Percentiles rank a stretch among this genome's conserved stretches.
Evolutionary conservation across 1,140 invertebrate genomes (phyloP).

Genomic region (Musca vetustissima): DNA sequence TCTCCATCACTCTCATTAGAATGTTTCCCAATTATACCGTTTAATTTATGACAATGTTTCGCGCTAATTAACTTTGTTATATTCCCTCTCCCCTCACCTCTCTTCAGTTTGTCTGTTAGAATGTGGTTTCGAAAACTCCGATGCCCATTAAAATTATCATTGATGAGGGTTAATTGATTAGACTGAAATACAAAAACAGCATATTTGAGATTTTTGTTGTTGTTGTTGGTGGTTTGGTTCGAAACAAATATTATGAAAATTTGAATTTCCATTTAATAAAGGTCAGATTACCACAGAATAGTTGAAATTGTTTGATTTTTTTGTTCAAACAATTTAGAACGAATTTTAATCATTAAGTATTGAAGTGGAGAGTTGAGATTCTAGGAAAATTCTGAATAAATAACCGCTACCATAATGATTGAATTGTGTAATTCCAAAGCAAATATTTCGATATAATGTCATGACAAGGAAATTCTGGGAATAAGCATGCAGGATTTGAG

Average conservation of each 20-base stretch:
- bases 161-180: constrained; percentile 2
- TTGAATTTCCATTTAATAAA: background rate
- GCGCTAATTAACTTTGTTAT: constrained; percentile 2
- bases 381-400: too few species aligned
- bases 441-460: too few species aligned
- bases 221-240: background rate
- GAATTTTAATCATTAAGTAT: too few species aligned
- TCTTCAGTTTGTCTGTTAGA: too few species aligned
- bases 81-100: too few species aligned
- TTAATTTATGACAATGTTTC: constrained; percentile 13
- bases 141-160: background rate
- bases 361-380: too few species aligned
- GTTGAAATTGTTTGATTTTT: background rate
- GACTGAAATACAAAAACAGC: too few species aligned
- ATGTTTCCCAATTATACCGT: background rate
- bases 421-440: too few species aligned
- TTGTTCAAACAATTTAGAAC: too few species aligned
- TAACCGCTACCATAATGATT: too few species aligned
- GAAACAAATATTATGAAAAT: background rate
- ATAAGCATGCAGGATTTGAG: too few species aligned
- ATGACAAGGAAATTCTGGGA: too few species aligned
- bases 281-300: background rate
- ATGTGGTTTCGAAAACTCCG: background rate
- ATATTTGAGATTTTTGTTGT: background rate
- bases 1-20: background rate